Evolutionary conservation across 2,113 vertebrate species (phyloP), one percentile per base, ranked within the genome.

Genomic region (Chaetodon trifascialis): DNA sequence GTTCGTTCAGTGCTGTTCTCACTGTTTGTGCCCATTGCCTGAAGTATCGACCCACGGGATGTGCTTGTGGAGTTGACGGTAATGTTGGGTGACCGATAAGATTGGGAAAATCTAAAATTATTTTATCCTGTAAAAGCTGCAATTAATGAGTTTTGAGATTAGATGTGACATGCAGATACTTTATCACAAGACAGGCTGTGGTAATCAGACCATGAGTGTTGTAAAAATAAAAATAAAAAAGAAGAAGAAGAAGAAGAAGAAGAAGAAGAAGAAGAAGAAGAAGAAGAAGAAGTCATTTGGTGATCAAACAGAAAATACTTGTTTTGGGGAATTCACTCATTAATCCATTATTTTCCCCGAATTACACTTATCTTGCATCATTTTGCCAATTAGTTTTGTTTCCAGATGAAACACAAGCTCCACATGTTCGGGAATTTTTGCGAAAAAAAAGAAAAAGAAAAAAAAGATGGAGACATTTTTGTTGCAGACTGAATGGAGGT

Each of bases 1-100:
- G 67, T 86, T 88, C 91, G 76, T 88, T 73, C 40, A 55, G 63
- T 65, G 40, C n/a, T 12, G 21, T 2, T 1, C 34, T 51, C 14
- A 15, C 63, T 15, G 49, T 78, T 52, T 59, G 44, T 80, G 44
- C 23, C 36, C 44, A 17, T 60, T 34, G 30, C 63, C 3, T 63
- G 15, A 70, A 52, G 71, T 15, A 36, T 14, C 0, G 3, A 51
- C 30, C 21, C 23, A 46, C 7, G 59, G 46, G 64, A 65, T 17
- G 16, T 25, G 19, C 59, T n/a, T 8, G 46, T 42, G 47, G 30
- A 73, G 49, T 34, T 85, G 58, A 59, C 44, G 47, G 65, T 55
- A 8, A 69, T 30, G 34, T 21, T 42, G 19, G n/a, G 36, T 60
- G 63, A 47, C 66, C 64, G 70, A 86, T 73, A 70, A 54, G 46